These are phyloP conservation scores for Calcarius lapponicus DNA, from an alignment of 2,797 vertebrate species.

Conservation along the genomic window DNA sequence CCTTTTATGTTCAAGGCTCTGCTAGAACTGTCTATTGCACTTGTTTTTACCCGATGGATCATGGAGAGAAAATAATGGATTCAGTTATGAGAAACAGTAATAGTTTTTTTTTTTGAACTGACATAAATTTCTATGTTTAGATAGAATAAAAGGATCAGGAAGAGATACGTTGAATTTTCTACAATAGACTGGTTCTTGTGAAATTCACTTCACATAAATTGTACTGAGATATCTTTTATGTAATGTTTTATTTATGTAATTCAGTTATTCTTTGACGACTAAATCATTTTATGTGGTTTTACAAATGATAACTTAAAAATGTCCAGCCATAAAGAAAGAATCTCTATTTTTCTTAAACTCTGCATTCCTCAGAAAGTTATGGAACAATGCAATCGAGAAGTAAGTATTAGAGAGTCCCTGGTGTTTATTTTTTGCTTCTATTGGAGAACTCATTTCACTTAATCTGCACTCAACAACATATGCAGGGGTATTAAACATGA, in stretches of 20 bases:
- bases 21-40: conserved; percentile 67
- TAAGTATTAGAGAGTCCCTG: not conserved
- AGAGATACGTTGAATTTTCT: conserved; percentile 72
- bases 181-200: conserved; percentile 58
- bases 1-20: conserved; percentile 70
- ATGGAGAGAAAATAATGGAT: conserved; percentile 69
- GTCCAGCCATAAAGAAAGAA: conserved; percentile 35
- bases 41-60: conserved; percentile 74
- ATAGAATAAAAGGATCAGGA: conserved; percentile 70
- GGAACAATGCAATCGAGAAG: conserved; percentile 3
- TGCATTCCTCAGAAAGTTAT: not conserved
- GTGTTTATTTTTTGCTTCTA: not conserved
- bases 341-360: conserved; percentile 28
- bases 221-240: conserved; percentile 50
- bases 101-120: conserved; percentile 72
- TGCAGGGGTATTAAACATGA: not conserved
- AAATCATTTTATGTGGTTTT: conserved; percentile 59
- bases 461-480: not conserved
- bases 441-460: not conserved
- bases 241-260: conserved; percentile 78
- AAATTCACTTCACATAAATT: conserved; percentile 72
- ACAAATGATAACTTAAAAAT: conserved; percentile 61
- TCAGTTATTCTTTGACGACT: conserved; percentile 63
- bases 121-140: conserved; percentile 73
- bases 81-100: conserved; percentile 74